A percentile compares a stretch with the other conserved stretches of the same genome.
phyloP scores from a whole-genome alignment of 2,888 invertebrate genomes.

The Agrilus cyanescens region DNA sequence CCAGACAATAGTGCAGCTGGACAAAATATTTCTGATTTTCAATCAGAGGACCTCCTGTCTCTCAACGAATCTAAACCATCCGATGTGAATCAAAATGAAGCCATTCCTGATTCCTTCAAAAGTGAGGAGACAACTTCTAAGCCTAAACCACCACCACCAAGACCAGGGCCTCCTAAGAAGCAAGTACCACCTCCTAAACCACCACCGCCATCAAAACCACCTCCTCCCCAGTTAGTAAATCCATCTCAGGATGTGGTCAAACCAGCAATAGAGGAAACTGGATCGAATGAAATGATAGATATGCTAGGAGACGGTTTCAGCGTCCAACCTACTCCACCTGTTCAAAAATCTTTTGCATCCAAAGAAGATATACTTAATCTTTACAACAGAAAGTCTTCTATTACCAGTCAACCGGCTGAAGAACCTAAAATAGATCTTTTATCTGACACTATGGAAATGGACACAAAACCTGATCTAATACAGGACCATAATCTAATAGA shows the following conservation, averaged over 20 bases:
- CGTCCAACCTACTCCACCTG: conserved; percentile 15
- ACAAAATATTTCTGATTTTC: conserved; percentile 9
- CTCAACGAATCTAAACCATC: conserved; percentile 24
- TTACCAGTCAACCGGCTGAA: conserved; percentile 9
- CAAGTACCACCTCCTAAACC: conserved; percentile 26
- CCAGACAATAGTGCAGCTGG: conserved; percentile 6
- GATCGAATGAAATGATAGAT: conserved; percentile 25
- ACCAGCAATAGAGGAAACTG: conserved; percentile 10
- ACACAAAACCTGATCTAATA: not conserved
- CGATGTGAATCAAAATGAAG: conserved; percentile 36
- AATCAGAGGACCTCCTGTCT: conserved; percentile 22
- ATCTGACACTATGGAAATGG: conserved; percentile 18
- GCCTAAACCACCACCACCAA: conserved; percentile 12
- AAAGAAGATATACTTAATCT: conserved; percentile 34
- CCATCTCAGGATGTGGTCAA: conserved; percentile 10
- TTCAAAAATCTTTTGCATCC: conserved; percentile 31
- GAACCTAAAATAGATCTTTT: conserved; percentile 18
- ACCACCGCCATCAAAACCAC: conserved; percentile 24
- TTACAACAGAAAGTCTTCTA: conserved; percentile 22
- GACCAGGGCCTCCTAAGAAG: conserved; percentile 17
- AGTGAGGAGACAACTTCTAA: not conserved
- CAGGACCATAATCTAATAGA: too few relatives aligned
- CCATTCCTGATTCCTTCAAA: conserved; percentile 8
- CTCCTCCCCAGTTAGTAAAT: conserved; percentile 17
- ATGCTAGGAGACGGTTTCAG: conserved; percentile 28